A percentile compares a stretch with the other conserved stretches of the same genome.
These are phyloP conservation scores for Sebastolobus altivelis DNA, from an alignment of 2,797 vertebrate species.

Conservation along the genomic window DNA sequence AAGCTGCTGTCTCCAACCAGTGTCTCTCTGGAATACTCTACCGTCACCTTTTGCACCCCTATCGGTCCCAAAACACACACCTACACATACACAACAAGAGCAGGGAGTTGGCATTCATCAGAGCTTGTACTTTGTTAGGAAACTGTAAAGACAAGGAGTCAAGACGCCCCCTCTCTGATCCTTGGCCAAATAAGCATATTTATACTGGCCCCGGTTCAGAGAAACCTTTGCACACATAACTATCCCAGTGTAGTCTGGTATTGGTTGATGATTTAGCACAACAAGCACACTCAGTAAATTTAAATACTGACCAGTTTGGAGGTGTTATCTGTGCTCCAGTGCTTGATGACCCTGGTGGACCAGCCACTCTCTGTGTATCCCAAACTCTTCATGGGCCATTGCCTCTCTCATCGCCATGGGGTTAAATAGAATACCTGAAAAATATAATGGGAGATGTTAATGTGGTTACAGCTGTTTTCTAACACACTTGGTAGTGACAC, in stretches of 20 bases:
- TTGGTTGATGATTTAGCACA: not conserved
- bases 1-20: slow-evolving; percentile 82
- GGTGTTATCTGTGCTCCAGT: slow-evolving; percentile 78
- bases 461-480: not conserved
- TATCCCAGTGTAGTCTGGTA: slow-evolving; percentile 3
- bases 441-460: not conserved
- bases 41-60: slow-evolving; percentile 72
- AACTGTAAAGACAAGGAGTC: slow-evolving; percentile 70
- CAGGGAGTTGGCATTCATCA: slow-evolving; percentile 73
- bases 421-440: slow-evolving; percentile 42
- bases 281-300: not conserved
- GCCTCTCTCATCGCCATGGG: slow-evolving; percentile 52
- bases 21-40: slow-evolving; percentile 81
- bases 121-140: slow-evolving; percentile 74
- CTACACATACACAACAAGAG: slow-evolving; percentile 51
- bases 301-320: slow-evolving; percentile 57
- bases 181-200: slow-evolving; percentile 53
- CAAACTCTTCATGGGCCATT: slow-evolving; percentile 63
- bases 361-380: slow-evolving; percentile 69
- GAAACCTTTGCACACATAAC: slow-evolving; percentile 27
- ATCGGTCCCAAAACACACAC: slow-evolving; percentile 38
- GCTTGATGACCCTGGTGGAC: slow-evolving; percentile 63
- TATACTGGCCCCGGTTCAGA: slow-evolving; percentile 60
- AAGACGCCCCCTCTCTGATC: slow-evolving; percentile 60
- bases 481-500: not conserved